Evolutionary conservation across 1,140 invertebrate genomes (phyloP).

Genomic region (Aphaenogaster ashmeadi): DNA sequence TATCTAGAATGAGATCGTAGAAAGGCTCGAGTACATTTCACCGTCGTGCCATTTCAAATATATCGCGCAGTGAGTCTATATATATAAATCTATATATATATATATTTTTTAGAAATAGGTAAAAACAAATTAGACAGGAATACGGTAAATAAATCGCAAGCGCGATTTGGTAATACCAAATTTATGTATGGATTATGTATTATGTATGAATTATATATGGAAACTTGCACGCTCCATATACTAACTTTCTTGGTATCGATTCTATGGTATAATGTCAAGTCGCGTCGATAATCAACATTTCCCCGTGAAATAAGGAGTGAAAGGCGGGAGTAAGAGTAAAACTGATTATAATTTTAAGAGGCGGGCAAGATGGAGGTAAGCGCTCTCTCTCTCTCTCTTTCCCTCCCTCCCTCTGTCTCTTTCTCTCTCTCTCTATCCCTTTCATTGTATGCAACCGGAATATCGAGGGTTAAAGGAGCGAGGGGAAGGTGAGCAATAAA

Average conservation of each 20-base stretch:
- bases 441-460: slow-evolving; percentile 51
- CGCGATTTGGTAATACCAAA: background rate
- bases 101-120: background rate
- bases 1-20: slow-evolving; percentile 17
- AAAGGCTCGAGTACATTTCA: background rate
- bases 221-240: background rate
- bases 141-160: background rate
- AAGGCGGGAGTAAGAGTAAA: slow-evolving; percentile 31
- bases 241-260: background rate
- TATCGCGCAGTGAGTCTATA: background rate
- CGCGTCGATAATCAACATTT: background rate
- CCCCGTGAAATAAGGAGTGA: slow-evolving; percentile 34
- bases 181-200: background rate
- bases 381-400: background rate
- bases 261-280: background rate
- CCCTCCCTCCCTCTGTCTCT: background rate
- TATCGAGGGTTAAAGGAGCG: slow-evolving; percentile 66
- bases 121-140: background rate
- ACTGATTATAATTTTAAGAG: slow-evolving; percentile 45
- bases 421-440: background rate
- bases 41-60: background rate
- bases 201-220: background rate
- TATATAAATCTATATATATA: background rate
- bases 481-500: slow-evolving; percentile 81
- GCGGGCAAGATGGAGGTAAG: slow-evolving; percentile 20